These are phyloP conservation scores for Eudyptes chrysolophus DNA, from an alignment of 2,113 vertebrate species.

Conservation along the genomic window DNA sequence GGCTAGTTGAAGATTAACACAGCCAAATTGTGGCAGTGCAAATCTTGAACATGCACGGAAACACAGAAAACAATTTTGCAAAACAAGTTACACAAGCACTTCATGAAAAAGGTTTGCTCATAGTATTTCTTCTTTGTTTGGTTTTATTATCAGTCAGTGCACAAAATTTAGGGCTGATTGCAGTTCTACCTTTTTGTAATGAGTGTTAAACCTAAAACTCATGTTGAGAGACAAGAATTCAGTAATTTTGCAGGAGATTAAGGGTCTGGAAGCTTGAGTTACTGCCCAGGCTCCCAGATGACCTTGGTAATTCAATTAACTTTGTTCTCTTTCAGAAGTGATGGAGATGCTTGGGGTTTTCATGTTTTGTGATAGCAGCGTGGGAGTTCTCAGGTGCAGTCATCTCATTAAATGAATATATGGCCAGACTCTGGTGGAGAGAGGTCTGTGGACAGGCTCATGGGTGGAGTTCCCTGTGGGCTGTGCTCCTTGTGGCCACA, in stretches of 20 bases:
- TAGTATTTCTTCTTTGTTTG: neutral
- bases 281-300: neutral
- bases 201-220: neutral
- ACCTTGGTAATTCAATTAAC: neutral
- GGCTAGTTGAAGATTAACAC: slow-evolving; percentile 37
- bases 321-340: neutral
- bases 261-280: neutral
- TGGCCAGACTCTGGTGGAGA: neutral
- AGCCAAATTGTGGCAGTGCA: neutral
- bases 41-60: neutral
- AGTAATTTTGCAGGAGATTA: neutral
- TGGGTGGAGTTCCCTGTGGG: neutral
- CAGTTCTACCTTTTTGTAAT: neutral
- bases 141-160: neutral
- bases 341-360: neutral
- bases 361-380: neutral
- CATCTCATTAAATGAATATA: neutral
- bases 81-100: neutral
- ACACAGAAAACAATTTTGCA: neutral
- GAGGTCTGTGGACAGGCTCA: neutral
- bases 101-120: neutral
- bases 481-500: neutral
- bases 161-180: neutral
- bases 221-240: neutral
- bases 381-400: neutral